Conservation (phyloP, 2,888 invertebrate genomes). For the Monochamus alternatus region DNA sequence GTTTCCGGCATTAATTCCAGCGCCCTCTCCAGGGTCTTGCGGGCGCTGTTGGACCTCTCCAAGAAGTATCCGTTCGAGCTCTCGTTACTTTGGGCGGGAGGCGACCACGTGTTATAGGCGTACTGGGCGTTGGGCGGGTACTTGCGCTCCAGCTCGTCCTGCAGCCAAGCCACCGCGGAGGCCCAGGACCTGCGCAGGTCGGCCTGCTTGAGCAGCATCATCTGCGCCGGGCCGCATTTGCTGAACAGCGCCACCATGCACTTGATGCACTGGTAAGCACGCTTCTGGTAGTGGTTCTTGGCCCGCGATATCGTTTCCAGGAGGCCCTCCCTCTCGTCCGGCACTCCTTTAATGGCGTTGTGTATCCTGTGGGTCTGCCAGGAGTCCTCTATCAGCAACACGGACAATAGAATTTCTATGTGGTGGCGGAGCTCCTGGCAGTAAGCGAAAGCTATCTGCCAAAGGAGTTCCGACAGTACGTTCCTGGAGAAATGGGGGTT, state of each 20-base stretch:
- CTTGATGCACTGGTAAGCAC: constrained; percentile 97
- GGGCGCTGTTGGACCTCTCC: constrained; percentile 94
- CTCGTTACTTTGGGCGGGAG: constrained; percentile 95
- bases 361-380: constrained; percentile 97
- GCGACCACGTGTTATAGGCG: constrained; percentile 94
- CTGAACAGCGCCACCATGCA: constrained; percentile 93
- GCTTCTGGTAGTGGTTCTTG: constrained; percentile 95
- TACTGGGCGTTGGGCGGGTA: constrained; percentile 80
- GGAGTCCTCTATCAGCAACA: constrained; percentile 93
- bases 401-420: constrained; percentile 89
- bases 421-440: constrained; percentile 95
- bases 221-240: constrained; percentile 85
- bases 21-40: constrained; percentile 88
- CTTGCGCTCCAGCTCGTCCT: constrained; percentile 92
- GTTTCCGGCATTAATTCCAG: constrained; percentile 83
- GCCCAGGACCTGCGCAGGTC: constrained; percentile 90
- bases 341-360: constrained; percentile 92
- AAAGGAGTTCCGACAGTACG: constrained; percentile 91
- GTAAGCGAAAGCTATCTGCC: constrained; percentile 93
- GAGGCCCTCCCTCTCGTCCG: constrained; percentile 91
- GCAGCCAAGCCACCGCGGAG: constrained; percentile 93
- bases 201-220: constrained; percentile 83
- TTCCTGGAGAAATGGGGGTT: constrained; percentile 94
- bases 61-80: constrained; percentile 95
- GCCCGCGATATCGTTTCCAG: constrained; percentile 94